Evolutionary conservation across 2,797 vertebrate species (phyloP), one percentile per base, ranked within the genome.

Genomic region (Hypotaenidia okinawae): DNA sequence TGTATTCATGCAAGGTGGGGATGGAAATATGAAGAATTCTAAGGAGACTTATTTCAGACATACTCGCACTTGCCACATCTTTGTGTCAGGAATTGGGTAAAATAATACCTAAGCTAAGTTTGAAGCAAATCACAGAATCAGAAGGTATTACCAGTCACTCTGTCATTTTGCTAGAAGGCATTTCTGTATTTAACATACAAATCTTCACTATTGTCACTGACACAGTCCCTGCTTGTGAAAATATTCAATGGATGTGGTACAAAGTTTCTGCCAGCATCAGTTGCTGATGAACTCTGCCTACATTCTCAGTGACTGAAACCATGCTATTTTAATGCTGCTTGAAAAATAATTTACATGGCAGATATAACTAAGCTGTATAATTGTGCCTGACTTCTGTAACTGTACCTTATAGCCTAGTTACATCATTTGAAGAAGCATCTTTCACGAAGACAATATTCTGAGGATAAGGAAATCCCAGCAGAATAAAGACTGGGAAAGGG

Each of bases 181-280:
- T 92, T 96, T 24, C 5, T 41, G 30, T 95, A 78, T 94, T 96
- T 97, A 95, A 93, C 55, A 89, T 94, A 58, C 22, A 76, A 93
- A 88, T 97, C 92, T 94, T 58, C 79, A 37, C 49, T 85, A 24
- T 27, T 94, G 47, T 52, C 92, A 58, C 79, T 96, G 80, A 79
- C 5, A 32, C 79, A 96, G 96, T 91, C 91, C 90, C 39, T 24
- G 58, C 16, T 89, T 77, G 18, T 75, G 35, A 68, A 97, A 96
- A 97, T 37, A 90, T 61, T 94, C 93, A 77, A 73, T 79, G 63
- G 96, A 93, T 84, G 54, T 45, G 66, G 39, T 62, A 79, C 45
- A 78, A 91, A 75, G 35, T 89, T 95, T 92, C 90, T 75, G 82
- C 55, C 92, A 94, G 76, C 33, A 28, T 67, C 24, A 24, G 27